Conservation (phyloP, 2,113 vertebrate genomes). For the Daboia siamensis region DNA sequence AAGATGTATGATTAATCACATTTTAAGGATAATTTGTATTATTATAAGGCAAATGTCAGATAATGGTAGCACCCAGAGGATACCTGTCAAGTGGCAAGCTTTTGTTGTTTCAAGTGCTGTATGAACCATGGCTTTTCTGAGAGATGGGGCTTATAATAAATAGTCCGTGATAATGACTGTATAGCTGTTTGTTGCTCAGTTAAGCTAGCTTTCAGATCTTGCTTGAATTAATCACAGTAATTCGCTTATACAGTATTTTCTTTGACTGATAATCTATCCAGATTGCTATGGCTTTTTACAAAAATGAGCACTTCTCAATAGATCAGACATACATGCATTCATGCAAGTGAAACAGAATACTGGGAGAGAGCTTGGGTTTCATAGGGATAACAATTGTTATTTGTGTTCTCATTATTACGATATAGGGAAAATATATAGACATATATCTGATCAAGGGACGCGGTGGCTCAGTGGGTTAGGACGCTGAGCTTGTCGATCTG, state of each 20-base stretch:
- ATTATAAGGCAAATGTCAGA: conserved; percentile 21
- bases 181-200: conserved; percentile 2
- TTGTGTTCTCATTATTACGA: neutral
- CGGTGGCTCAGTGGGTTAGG: too few relatives aligned
- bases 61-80: conserved; percentile 25
- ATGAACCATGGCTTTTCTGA: conserved; percentile 7
- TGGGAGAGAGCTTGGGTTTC: neutral
- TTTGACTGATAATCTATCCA: conserved; percentile 25
- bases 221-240: conserved; percentile 40
- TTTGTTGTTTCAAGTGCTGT: conserved; percentile 32
- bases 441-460: neutral
- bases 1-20: conserved; percentile 45
- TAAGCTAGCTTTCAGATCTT: conserved; percentile 35
- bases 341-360: neutral
- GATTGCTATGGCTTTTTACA: neutral
- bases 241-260: conserved; percentile 37
- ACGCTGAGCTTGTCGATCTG: too few relatives aligned
- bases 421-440: neutral
- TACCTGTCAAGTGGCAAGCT: conserved; percentile 15
- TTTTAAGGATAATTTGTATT: conserved; percentile 23
- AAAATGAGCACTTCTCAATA: conserved; percentile 1
- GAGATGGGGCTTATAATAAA: conserved; percentile 23
- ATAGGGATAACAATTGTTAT: neutral
- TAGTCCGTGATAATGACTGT: conserved; percentile 1
- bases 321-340: neutral